Conservation (phyloP, 2,888 invertebrate species). For the Argyresthia goedartella region DNA sequence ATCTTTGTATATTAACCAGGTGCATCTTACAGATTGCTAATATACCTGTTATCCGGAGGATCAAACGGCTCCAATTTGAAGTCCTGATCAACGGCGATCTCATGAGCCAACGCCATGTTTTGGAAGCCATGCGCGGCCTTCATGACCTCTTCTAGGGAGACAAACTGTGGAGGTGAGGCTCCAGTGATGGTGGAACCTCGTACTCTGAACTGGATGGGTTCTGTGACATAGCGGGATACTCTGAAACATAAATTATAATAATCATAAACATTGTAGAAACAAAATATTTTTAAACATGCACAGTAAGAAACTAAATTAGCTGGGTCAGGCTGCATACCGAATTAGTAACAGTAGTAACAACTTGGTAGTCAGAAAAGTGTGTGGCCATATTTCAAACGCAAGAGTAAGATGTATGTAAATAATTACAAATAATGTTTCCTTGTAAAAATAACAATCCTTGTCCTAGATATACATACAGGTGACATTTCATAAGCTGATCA, state of each 20-base stretch:
- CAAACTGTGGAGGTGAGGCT: conserved; percentile 87
- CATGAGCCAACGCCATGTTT: conserved; percentile 96
- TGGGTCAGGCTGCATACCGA: background rate
- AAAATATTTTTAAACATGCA: background rate
- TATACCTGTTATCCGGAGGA: conserved; percentile 80
- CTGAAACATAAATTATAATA: background rate
- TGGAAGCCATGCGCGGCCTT: conserved; percentile 89
- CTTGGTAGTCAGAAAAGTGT: background rate
- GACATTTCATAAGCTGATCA: too few species aligned
- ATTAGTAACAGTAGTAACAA: background rate
- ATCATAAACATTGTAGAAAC: background rate
- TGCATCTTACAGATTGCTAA: background rate
- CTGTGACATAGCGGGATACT: conserved; percentile 46
- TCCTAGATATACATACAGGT: too few species aligned
- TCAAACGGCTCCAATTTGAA: conserved; percentile 88
- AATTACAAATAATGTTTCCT: too few species aligned
- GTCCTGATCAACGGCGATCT: conserved; percentile 94
- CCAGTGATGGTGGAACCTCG: conserved; percentile 71
- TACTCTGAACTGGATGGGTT: conserved; percentile 68
- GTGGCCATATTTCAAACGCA: too few species aligned
- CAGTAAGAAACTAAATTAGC: background rate
- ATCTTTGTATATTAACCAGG: background rate
- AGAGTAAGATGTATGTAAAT: too few species aligned
- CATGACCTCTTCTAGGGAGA: conserved; percentile 88
- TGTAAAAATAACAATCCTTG: too few species aligned